A percentile compares a stretch with the other conserved stretches of the same genome.
Conservation (phyloP, 2,113 vertebrate species). For the Crotalus helleri region DNA sequence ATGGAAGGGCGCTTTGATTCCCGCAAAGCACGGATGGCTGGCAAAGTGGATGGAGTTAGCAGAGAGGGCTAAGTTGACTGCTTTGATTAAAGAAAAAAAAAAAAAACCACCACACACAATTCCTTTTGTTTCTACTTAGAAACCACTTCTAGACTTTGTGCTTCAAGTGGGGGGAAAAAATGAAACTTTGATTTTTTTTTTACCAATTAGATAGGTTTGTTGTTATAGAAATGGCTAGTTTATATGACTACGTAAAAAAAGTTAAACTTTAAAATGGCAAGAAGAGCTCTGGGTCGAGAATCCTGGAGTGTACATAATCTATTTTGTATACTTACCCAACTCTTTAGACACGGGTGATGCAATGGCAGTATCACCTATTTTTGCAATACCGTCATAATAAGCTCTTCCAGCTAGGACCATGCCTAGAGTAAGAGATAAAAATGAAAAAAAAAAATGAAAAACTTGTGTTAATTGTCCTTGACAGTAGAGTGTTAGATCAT, state of each 20-base stretch:
- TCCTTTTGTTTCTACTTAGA: neutral
- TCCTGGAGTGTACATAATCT: neutral
- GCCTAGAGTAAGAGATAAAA: slow-evolving; percentile 63
- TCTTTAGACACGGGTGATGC: slow-evolving; percentile 92
- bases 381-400: slow-evolving; percentile 92
- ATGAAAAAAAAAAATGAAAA: neutral
- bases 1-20: neutral
- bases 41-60: neutral
- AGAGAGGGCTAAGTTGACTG: neutral
- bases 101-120: too few relatives aligned
- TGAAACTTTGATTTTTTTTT: neutral
- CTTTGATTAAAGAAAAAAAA: neutral
- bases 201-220: neutral
- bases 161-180: too few relatives aligned
- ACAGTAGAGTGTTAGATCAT: neutral
- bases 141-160: neutral
- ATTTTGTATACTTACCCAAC: slow-evolving; percentile 77
- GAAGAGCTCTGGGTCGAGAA: neutral
- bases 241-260: neutral
- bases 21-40: neutral
- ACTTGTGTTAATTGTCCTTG: neutral
- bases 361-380: slow-evolving; percentile 87
- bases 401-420: slow-evolving; percentile 89
- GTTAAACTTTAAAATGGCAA: neutral
- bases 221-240: neutral